phyloP scores from a whole-genome alignment of 2,797 vertebrate genomes.

The Leucoraja ocellata region DNA sequence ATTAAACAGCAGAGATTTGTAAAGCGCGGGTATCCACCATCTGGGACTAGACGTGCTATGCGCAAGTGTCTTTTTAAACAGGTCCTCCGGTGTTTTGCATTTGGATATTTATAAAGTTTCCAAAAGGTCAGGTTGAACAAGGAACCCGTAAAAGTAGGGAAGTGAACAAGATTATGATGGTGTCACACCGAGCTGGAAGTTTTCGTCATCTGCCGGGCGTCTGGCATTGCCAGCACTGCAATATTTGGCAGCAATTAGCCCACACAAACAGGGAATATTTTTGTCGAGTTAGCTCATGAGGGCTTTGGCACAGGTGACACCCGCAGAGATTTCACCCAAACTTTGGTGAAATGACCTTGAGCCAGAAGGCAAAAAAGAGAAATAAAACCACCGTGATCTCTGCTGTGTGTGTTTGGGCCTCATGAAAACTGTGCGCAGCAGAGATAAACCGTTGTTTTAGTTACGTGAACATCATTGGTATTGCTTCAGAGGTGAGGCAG shows the following conservation, averaged over 20 bases:
- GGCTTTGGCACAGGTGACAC: neutral
- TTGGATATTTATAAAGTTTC: slow-evolving; percentile 4
- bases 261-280: neutral
- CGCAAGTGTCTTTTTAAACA: neutral
- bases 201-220: neutral
- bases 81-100: neutral
- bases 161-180: neutral
- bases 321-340: neutral
- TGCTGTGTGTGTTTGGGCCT: neutral
- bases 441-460: neutral
- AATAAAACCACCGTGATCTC: neutral
- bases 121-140: neutral
- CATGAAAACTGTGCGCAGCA: neutral
- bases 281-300: neutral
- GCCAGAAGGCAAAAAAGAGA: neutral
- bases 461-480: neutral
- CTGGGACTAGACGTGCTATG: neutral
- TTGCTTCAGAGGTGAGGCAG: neutral
- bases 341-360: slow-evolving; percentile 21
- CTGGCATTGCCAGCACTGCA: neutral
- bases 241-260: neutral
- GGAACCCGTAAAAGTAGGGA: neutral
- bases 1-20: neutral
- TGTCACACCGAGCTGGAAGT: neutral
- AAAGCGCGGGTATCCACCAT: neutral